A percentile compares a stretch with the other conserved stretches of the same genome.
Evolutionary conservation across 2,113 vertebrate species (phyloP).

Genomic region (Fukomys damarensis): DNA sequence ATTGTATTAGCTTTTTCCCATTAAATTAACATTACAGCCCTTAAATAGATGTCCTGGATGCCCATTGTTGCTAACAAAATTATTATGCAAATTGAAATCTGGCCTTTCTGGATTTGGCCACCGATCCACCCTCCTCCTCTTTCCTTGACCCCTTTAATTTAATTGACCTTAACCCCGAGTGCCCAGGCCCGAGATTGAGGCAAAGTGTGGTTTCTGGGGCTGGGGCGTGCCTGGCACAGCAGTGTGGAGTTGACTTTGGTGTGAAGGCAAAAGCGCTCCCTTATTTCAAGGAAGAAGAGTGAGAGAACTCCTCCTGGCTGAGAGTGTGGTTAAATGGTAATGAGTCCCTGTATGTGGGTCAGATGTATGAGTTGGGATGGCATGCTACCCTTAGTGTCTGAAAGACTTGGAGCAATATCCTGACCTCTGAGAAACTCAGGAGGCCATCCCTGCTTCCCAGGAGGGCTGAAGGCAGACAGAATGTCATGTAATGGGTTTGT

Average conservation of each 20-base stretch:
- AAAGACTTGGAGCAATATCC: neutral
- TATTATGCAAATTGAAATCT: slow-evolving; percentile 83
- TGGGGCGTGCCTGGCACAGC: neutral
- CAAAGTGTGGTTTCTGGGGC: rapidly evolving
- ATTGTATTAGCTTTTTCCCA: slow-evolving; percentile 83
- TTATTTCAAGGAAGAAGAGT: neutral
- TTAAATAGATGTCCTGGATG: slow-evolving; percentile 82
- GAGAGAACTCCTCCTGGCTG: neutral
- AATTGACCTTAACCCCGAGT: slow-evolving; percentile 77
- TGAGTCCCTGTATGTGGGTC: neutral
- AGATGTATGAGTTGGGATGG: neutral
- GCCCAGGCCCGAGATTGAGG: slow-evolving; percentile 35
- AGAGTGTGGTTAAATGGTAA: neutral
- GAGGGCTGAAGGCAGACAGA: neutral
- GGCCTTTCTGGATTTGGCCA: slow-evolving; percentile 78
- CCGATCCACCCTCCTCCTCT: slow-evolving; percentile 29
- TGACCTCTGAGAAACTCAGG: neutral
- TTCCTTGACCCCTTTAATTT: slow-evolving; percentile 53
- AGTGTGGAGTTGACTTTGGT: neutral
- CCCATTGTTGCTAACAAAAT: slow-evolving; percentile 82
- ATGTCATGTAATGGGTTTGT: neutral
- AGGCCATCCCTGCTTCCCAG: neutral
- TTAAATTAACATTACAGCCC: slow-evolving; percentile 86
- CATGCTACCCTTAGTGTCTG: neutral
- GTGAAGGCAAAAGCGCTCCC: neutral